Conservation (phyloP, 2,797 vertebrate species). For the Melanotaenia boesemani region DNA sequence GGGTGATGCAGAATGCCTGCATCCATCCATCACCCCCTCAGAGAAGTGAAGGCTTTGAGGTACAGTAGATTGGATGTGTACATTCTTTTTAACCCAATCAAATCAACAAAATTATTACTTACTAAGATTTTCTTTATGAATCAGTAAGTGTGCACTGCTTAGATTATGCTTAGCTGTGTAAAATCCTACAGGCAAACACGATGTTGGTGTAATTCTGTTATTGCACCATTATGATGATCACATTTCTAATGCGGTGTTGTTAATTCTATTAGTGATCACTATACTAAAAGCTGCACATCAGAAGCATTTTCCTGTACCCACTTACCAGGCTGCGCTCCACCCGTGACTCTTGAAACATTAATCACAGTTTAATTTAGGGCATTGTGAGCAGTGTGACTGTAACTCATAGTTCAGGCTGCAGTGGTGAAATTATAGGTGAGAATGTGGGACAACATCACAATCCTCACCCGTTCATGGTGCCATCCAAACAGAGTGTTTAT, state of each 20-base stretch:
- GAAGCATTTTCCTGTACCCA: conserved; percentile 37
- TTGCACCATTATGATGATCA: conserved; percentile 20
- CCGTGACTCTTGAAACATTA: conserved; percentile 54
- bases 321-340: conserved; percentile 35
- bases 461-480: conserved; percentile 35
- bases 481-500: conserved; percentile 12
- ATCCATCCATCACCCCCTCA: conserved; percentile 57
- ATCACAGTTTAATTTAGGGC: conserved; percentile 64
- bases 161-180: conserved; percentile 37
- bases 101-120: conserved; percentile 27
- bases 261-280: conserved; percentile 45
- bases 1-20: conserved; percentile 43
- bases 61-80: conserved; percentile 27
- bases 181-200: conserved; percentile 20
- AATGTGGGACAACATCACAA: conserved; percentile 54
- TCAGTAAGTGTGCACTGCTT: conserved; percentile 21
- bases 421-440: conserved; percentile 46
- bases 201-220: conserved; percentile 32
- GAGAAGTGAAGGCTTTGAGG: conserved; percentile 49
- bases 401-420: conserved; percentile 40
- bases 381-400: conserved; percentile 50
- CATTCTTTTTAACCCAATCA: conserved; percentile 29
- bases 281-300: conserved; percentile 49
- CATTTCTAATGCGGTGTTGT: conserved; percentile 36
- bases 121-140: conserved; percentile 22